Evolutionary conservation across 2,888 invertebrate species (phyloP).

Genomic region (Gymnocheta viridis): DNA sequence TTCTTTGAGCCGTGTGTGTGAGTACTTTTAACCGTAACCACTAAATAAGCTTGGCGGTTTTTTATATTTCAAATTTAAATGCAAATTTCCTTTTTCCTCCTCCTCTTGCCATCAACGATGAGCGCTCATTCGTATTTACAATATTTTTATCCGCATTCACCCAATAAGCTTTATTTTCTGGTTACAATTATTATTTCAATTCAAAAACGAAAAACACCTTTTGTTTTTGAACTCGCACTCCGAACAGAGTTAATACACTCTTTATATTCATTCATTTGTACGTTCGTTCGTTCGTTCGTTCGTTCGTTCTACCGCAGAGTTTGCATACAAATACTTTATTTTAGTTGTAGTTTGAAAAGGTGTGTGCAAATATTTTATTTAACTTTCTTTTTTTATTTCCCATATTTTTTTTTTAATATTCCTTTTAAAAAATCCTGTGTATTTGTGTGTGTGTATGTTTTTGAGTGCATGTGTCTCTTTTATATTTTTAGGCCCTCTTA

Average conservation of each 20-base stretch:
- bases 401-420: neutral
- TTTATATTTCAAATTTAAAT: conserved; percentile 67
- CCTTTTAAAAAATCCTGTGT: conserved; percentile 5
- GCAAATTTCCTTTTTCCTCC: conserved; percentile 59
- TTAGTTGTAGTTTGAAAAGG: neutral
- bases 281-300: no score
- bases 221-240: conserved; percentile 43
- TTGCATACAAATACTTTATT: conserved; percentile 9
- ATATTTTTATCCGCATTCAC: conserved; percentile 41
- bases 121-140: neutral
- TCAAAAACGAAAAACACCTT: conserved; percentile 56
- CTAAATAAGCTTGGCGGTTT: conserved; percentile 63
- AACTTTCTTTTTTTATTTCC: conserved; percentile 7
- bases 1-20: neutral
- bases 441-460: neutral
- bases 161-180: conserved; percentile 61
- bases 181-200: conserved; percentile 70
- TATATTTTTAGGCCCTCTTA: conserved; percentile 75
- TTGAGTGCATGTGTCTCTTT: neutral
- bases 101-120: neutral
- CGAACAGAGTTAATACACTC: conserved; percentile 26
- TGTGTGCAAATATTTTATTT: conserved; percentile 43
- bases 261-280: neutral
- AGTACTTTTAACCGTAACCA: conserved; percentile 41
- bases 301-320: neutral